phyloP scores from a whole-genome alignment of 2,888 invertebrate species.

The Drosophila bunnanda region DNA sequence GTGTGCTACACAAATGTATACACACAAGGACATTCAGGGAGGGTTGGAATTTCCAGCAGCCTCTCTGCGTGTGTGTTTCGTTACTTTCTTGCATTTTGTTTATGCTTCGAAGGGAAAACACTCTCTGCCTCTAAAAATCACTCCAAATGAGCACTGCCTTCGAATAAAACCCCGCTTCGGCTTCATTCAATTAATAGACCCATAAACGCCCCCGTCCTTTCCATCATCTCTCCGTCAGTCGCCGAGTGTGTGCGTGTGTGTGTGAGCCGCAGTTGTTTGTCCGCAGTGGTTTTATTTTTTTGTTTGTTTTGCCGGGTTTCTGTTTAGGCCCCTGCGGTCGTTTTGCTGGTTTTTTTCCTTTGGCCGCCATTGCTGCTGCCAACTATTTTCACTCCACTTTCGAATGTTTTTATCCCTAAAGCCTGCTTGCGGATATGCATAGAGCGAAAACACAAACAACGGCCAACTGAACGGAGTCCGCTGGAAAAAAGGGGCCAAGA shows the following conservation, averaged over 20 bases:
- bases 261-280: constrained; percentile 53
- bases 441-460: constrained; percentile 53
- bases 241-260: constrained; percentile 43
- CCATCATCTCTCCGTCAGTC: constrained; percentile 8
- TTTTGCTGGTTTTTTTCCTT: constrained; percentile 42
- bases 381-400: constrained; percentile 76
- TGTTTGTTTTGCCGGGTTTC: constrained; percentile 11
- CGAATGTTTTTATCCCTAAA: constrained; percentile 77
- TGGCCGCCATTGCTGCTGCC: constrained; percentile 37
- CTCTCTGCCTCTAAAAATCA: constrained; percentile 30
- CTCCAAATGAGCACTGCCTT: neutral
- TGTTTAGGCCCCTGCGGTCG: constrained; percentile 45
- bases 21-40: constrained; percentile 21
- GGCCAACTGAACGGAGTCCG: constrained; percentile 24
- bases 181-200: constrained; percentile 39
- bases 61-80: constrained; percentile 24
- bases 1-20: constrained; percentile 68
- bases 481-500: constrained; percentile 31
- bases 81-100: constrained; percentile 52
- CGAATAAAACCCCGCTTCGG: constrained; percentile 21
- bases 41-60: neutral
- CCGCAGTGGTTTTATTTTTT: constrained; percentile 59
- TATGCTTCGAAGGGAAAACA: constrained; percentile 41
- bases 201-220: constrained; percentile 16
- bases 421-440: constrained; percentile 77